A percentile compares a stretch with the other conserved stretches of the same genome.
These are phyloP conservation scores for Hylaeus anthracinus DNA, from an alignment of 1,140 invertebrate genomes.

Conservation along the genomic window DNA sequence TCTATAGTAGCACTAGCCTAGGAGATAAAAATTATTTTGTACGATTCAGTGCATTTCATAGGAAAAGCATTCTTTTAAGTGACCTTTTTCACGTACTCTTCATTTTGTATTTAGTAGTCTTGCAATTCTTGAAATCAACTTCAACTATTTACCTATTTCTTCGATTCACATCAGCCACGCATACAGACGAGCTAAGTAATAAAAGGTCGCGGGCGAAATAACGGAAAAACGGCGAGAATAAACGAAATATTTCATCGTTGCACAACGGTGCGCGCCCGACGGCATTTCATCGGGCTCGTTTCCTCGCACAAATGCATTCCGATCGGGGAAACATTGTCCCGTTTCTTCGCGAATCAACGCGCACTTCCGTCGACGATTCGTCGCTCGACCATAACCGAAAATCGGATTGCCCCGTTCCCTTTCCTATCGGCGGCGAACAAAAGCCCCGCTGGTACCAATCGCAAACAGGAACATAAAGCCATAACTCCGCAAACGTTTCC, in stretches of 20 bases:
- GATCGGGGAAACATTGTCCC: constrained; percentile 6
- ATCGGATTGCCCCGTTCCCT: neutral
- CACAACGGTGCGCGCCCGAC: neutral
- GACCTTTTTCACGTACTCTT: too few relatives aligned
- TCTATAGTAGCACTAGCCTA: too few relatives aligned
- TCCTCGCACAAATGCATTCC: neutral
- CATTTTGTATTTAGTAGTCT: too few relatives aligned
- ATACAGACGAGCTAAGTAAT: too few relatives aligned
- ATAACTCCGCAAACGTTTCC: constrained; percentile 23
- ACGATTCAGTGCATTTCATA: too few relatives aligned
- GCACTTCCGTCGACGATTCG: neutral
- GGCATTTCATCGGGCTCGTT: constrained; percentile 14
- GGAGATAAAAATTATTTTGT: too few relatives aligned
- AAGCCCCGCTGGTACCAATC: neutral
- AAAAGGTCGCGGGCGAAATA: neutral
- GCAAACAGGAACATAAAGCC: neutral
- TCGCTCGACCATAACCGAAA: neutral
- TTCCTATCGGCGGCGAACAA: neutral
- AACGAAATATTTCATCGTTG: constrained; percentile 8
- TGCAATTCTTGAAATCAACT: too few relatives aligned
- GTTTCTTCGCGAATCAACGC: constrained; percentile 19
- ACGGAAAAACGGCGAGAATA: neutral
- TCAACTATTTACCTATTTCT: too few relatives aligned
- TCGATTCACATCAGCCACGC: too few relatives aligned
- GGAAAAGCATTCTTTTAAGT: too few relatives aligned